Evolutionary conservation across 2,888 invertebrate species (phyloP), one percentile per base, ranked within the genome.

Genomic region (Orthosia cruda): DNA sequence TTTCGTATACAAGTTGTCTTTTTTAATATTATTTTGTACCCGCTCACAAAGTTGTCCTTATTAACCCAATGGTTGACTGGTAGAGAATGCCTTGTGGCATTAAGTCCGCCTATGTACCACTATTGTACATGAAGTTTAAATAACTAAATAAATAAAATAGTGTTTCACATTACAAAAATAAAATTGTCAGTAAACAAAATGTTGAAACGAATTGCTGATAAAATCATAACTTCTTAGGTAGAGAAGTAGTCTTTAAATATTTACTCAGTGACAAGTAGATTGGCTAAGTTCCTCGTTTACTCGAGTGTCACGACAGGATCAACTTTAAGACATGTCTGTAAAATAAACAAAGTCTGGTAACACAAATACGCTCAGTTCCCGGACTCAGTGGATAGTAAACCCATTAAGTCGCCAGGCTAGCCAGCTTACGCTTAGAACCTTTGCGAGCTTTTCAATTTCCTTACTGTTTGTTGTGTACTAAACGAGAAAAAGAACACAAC

Each of bases 361-460:
- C 74, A 87, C 81, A 87, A 84, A 78, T 71, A 82, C 70, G 61
- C 55, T 83, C 62, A 79, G 77, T 74, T 62, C 71, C 63, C 71
- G 71, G 71, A 63, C 72, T 72, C 64, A 74, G 84, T 58, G 78
- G 88, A 81, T 75, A 81, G 77, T 80, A 84, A 88, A 78, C 73
- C 82, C 71, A 88, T 84, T 84, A 80, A 78, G 78, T 70, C 58
- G 67, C 72, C 64, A 66, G 66, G 74, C 76, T 64, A 74, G 74
- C 71, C 61, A 75, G 80, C 82, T 84, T 82, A 81, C 79, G 77
- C 74, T 80, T 72, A 78, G 80, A 74, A 80, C 77, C 86, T 74
- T 84, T 68, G 73, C 77, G 68, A 82, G 78, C 88, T 79, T 81
- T 87, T 86, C 86, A 84, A 84, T 88, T 79, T 88, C 66, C 78